Evolutionary conservation across 1,140 invertebrate genomes (phyloP).

Genomic region (Brachionus sp.): DNA sequence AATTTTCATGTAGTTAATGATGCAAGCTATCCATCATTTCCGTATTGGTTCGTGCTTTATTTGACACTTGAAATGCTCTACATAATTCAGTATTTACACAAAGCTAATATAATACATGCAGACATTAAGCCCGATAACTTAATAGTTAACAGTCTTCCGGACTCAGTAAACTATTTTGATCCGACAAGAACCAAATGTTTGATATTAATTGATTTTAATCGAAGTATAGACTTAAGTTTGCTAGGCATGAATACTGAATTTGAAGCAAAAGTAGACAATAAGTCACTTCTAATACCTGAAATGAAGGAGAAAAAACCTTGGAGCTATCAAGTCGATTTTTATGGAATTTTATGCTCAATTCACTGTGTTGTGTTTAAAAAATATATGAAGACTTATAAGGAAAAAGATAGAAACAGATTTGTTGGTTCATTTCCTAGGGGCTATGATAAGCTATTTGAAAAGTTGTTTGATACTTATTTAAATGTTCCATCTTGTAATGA

Average conservation of each 20-base stretch:
- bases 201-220: slow-evolving; percentile 37
- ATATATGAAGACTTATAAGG: slow-evolving; percentile 39
- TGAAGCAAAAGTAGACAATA: slow-evolving; percentile 42
- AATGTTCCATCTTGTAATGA: slow-evolving; percentile 40
- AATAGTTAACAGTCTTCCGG: neutral
- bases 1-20: slow-evolving; percentile 41
- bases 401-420: slow-evolving; percentile 38
- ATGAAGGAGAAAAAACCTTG: slow-evolving; percentile 38
- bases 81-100: slow-evolving; percentile 38
- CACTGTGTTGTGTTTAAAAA: slow-evolving; percentile 42
- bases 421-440: slow-evolving; percentile 19
- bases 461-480: slow-evolving; percentile 26
- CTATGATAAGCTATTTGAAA: slow-evolving; percentile 35
- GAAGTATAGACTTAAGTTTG: slow-evolving; percentile 34
- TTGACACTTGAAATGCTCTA: slow-evolving; percentile 33
- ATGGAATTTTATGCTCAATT: slow-evolving; percentile 42
- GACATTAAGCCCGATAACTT: slow-evolving; percentile 43
- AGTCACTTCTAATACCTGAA: slow-evolving; percentile 18
- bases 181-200: slow-evolving; percentile 33
- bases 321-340: slow-evolving; percentile 44
- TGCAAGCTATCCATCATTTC: neutral
- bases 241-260: slow-evolving; percentile 2
- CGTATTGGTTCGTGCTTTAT: slow-evolving; percentile 41
- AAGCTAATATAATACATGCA: slow-evolving; percentile 33
- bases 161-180: slow-evolving; percentile 37